phyloP scores from a whole-genome alignment of 2,113 vertebrate species.

The Pelecanus crispus region DNA sequence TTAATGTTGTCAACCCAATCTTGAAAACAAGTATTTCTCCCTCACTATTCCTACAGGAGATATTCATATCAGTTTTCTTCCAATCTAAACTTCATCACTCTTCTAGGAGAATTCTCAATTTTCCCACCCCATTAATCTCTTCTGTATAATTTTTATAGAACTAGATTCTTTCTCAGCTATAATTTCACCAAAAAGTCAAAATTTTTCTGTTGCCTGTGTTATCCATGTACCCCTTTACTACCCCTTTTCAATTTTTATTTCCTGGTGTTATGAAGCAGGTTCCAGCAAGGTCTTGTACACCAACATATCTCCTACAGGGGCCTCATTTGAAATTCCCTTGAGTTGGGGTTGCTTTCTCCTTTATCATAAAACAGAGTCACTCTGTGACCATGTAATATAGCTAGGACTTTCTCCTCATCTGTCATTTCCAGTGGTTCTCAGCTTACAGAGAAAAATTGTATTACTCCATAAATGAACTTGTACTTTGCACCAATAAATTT shows the following conservation, averaged over 20 bases:
- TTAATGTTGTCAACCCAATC: neutral
- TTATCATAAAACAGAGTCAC: neutral
- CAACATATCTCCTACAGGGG: neutral
- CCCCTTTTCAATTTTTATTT: neutral
- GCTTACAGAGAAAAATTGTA: neutral
- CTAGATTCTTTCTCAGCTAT: neutral
- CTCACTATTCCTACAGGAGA: neutral
- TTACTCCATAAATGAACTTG: neutral
- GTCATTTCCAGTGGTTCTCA: slow-evolving; percentile 1
- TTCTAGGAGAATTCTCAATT: neutral
- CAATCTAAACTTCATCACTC: neutral
- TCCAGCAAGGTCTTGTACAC: neutral
- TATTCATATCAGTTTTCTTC: neutral
- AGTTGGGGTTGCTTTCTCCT: neutral
- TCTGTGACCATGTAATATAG: neutral
- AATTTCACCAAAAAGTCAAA: neutral
- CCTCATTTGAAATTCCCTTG: neutral
- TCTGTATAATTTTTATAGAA: neutral
- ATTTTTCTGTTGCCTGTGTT: neutral
- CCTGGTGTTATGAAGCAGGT: neutral
- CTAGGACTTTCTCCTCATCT: neutral
- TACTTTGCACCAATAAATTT: neutral
- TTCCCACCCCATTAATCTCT: neutral
- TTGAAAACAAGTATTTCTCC: neutral
- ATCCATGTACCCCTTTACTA: neutral